phyloP scores from a whole-genome alignment of 2,888 invertebrate genomes.

The Pristionchus entomophagus region DNA sequence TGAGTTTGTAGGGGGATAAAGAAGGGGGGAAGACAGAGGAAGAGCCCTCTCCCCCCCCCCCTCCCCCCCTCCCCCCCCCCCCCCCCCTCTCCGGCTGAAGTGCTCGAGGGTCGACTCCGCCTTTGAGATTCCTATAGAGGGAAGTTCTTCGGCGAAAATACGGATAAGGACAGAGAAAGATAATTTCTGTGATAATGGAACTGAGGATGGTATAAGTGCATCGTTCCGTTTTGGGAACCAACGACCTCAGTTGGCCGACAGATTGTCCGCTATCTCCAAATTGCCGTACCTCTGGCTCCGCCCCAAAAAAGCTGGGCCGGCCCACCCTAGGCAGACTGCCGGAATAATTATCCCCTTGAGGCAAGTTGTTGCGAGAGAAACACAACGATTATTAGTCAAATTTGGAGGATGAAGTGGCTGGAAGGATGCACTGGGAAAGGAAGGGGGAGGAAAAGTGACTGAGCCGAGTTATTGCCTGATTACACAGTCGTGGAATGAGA shows the following conservation, averaged over 20 bases:
- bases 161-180: no score
- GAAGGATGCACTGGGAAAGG: not conserved
- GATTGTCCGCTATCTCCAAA: no score
- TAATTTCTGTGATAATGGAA: no score
- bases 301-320: no score
- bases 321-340: no score
- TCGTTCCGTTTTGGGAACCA: no score
- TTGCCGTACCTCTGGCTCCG: no score
- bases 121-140: slow-evolving; percentile 6
- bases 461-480: no score
- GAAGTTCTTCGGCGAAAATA: not conserved
- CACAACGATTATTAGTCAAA: slow-evolving; percentile 38
- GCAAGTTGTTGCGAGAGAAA: slow-evolving; percentile 17
- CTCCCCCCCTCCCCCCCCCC: not conserved
- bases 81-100: not conserved
- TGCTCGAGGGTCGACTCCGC: slow-evolving; percentile 27
- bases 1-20: slow-evolving; percentile 30
- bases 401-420: not conserved
- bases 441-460: not conserved
- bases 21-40: slow-evolving; percentile 4
- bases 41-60: not conserved
- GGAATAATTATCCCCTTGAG: slow-evolving; percentile 31
- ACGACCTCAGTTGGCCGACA: no score
- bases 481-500: no score
- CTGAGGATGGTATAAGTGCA: no score